Conservation (phyloP, 2,797 vertebrate species). For the Nannoperca australis region DNA sequence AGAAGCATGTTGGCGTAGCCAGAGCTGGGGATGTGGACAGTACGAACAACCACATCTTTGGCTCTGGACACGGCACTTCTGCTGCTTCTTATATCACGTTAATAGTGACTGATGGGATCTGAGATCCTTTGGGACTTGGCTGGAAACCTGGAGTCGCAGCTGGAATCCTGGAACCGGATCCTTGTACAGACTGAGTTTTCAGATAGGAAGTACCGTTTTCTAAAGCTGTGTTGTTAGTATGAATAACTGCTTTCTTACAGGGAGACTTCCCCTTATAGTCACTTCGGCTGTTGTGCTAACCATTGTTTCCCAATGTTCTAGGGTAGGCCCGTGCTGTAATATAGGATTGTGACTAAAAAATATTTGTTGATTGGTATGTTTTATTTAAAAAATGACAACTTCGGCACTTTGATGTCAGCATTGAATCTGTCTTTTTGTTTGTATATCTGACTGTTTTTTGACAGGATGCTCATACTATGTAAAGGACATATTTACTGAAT, state of each 20-base stretch:
- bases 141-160: slow-evolving; percentile 63
- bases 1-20: slow-evolving; percentile 44
- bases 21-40: slow-evolving; percentile 28
- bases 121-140: slow-evolving; percentile 58
- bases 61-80: slow-evolving; percentile 48
- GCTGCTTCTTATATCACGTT: slow-evolving; percentile 39
- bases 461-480: slow-evolving; percentile 79
- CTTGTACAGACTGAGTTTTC: slow-evolving; percentile 73
- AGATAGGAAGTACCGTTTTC: slow-evolving; percentile 79
- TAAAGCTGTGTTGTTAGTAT: slow-evolving; percentile 71
- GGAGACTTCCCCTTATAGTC: slow-evolving; percentile 74
- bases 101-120: slow-evolving; percentile 48
- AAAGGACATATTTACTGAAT: slow-evolving; percentile 84
- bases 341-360: slow-evolving; percentile 81
- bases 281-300: slow-evolving; percentile 86
- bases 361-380: slow-evolving; percentile 76
- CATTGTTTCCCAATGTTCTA: slow-evolving; percentile 83
- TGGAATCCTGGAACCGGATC: slow-evolving; percentile 57
- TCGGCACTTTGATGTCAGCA: slow-evolving; percentile 79
- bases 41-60: slow-evolving; percentile 39
- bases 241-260: slow-evolving; percentile 81
- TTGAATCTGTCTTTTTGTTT: slow-evolving; percentile 74
- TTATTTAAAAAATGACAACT: slow-evolving; percentile 72
- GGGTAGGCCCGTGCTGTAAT: slow-evolving; percentile 86
- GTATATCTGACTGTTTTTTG: slow-evolving; percentile 77